Conservation (phyloP, 2,797 vertebrate genomes). For the Phrynocephalus forsythii region DNA sequence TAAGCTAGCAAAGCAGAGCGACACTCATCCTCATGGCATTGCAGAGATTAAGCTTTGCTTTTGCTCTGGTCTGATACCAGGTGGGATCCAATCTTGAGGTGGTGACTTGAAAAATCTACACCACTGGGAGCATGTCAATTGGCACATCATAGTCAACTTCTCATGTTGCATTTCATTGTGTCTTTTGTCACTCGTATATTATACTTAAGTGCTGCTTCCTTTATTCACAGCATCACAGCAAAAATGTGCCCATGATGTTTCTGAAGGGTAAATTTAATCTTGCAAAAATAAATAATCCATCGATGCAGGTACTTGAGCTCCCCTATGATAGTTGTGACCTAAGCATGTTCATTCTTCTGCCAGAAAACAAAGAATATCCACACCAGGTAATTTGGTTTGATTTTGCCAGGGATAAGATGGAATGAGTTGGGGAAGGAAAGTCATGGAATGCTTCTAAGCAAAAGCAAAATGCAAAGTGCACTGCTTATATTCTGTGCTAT, state of each 20-base stretch:
- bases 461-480: no score
- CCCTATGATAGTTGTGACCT: slow-evolving; percentile 53
- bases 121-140: background rate
- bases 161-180: background rate
- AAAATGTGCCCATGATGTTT: slow-evolving; percentile 68
- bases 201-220: background rate
- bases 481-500: no score
- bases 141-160: background rate
- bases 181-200: background rate
- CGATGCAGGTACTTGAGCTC: slow-evolving; percentile 61
- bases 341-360: slow-evolving; percentile 65
- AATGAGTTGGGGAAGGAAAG: no score
- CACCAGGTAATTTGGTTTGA: slow-evolving; percentile 53
- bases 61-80: background rate
- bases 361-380: slow-evolving; percentile 21
- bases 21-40: no score
- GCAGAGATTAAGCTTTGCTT: background rate
- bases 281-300: slow-evolving; percentile 35
- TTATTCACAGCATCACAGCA: slow-evolving; percentile 55
- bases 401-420: no score
- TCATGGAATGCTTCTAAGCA: no score
- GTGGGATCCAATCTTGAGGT: background rate
- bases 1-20: no score
- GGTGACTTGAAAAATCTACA: background rate
- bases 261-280: slow-evolving; percentile 57